Evolutionary conservation across 2,797 vertebrate genomes (phyloP).

Genomic region (Fistularia commersonii): DNA sequence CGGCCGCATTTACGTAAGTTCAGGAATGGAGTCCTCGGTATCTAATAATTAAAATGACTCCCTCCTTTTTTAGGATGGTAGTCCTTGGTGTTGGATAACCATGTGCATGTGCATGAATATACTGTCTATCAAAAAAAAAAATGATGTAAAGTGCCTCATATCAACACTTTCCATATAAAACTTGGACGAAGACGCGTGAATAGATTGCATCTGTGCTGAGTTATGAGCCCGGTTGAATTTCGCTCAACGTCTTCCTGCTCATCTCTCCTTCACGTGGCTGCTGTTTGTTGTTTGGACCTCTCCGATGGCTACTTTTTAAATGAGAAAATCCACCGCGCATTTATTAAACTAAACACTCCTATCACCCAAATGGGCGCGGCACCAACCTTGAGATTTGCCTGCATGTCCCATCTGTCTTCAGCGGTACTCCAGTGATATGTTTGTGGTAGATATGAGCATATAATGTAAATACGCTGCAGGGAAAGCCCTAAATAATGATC

Average conservation of each 20-base stretch:
- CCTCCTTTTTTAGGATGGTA: conserved; percentile 27
- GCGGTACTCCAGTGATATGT: no score
- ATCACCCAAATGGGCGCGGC: no score
- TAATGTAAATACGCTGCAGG: no score
- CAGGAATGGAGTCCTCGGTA: conserved; percentile 11
- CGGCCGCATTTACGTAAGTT: conserved; percentile 15
- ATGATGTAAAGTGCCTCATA: conserved; percentile 27
- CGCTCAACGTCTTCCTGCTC: conserved; percentile 12
- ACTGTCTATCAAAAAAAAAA: background rate
- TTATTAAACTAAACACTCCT: no score
- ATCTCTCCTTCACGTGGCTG: conserved; percentile 21
- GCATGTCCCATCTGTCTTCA: no score
- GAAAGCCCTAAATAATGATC: no score
- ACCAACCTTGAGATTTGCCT: no score
- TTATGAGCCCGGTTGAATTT: conserved; percentile 39
- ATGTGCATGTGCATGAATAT: conserved; percentile 3
- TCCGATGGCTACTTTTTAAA: no score
- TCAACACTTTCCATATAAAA: conserved; percentile 6
- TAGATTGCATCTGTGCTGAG: conserved; percentile 39
- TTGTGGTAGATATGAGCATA: no score
- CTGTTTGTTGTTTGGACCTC: background rate
- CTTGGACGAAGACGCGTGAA: no score
- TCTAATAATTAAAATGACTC: conserved; percentile 42
- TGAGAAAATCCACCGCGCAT: no score
- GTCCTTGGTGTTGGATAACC: conserved; percentile 28